Conservation (phyloP, 2,113 vertebrate species). For the Brachyhypopomus occidentalis region DNA sequence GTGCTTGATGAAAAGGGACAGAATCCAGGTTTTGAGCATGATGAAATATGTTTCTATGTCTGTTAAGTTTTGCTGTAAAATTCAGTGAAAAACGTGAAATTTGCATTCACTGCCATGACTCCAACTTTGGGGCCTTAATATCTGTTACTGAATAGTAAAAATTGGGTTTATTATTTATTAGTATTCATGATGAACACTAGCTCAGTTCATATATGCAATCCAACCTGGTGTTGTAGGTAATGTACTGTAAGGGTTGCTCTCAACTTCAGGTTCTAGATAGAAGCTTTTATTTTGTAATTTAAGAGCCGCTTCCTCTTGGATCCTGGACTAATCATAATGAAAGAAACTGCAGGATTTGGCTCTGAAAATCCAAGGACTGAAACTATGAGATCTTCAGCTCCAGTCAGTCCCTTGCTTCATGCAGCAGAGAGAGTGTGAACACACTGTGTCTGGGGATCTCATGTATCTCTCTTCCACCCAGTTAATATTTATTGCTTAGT, state of each 20-base stretch:
- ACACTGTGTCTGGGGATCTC: neutral
- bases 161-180: neutral
- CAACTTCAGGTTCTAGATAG: neutral
- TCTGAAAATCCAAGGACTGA: slow-evolving; percentile 10
- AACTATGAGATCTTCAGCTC: slow-evolving; percentile 3
- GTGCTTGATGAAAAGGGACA: no score
- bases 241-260: neutral
- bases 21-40: no score
- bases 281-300: neutral
- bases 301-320: neutral
- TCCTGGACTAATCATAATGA: neutral
- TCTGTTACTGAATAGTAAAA: neutral
- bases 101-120: neutral
- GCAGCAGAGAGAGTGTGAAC: neutral
- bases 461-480: neutral
- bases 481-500: neutral
- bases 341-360: neutral
- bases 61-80: no score
- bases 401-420: neutral
- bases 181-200: neutral
- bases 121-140: neutral
- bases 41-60: no score
- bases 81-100: no score
- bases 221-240: neutral
- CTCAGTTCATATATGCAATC: neutral